phyloP scores from a whole-genome alignment of 2,797 vertebrate genomes.

The Nasua narica region DNA sequence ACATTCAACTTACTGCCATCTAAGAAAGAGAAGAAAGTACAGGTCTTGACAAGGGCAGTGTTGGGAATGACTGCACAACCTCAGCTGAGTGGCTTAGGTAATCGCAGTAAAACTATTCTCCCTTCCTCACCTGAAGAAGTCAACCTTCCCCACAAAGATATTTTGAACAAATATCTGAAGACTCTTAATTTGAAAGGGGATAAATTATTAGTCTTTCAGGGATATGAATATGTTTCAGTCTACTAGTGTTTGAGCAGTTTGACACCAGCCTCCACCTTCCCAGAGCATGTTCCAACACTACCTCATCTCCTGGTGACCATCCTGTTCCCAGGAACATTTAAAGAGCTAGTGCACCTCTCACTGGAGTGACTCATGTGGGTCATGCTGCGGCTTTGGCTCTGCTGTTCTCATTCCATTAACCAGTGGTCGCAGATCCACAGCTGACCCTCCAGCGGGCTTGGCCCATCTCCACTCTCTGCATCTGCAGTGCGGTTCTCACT shows the following conservation, averaged over 20 bases:
- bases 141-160: background rate
- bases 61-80: background rate
- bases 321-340: background rate
- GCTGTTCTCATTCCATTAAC: background rate
- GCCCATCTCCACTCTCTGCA: background rate
- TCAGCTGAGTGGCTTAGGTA: background rate
- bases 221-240: background rate
- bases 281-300: background rate
- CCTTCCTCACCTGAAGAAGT: background rate
- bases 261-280: background rate
- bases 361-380: background rate
- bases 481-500: rapidly evolving
- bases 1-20: background rate
- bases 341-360: background rate
- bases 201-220: background rate
- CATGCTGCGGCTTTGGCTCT: background rate
- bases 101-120: background rate
- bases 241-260: background rate
- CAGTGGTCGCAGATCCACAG: rapidly evolving
- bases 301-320: background rate
- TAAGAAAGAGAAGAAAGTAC: background rate
- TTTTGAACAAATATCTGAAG: background rate
- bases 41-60: background rate
- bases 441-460: too few relatives aligned
- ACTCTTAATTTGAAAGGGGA: background rate